A percentile compares a stretch with the other conserved stretches of the same genome.
Evolutionary conservation across 92 coral and sea anemone species (phyloP).

Genomic region (Bergia puertoricense): DNA sequence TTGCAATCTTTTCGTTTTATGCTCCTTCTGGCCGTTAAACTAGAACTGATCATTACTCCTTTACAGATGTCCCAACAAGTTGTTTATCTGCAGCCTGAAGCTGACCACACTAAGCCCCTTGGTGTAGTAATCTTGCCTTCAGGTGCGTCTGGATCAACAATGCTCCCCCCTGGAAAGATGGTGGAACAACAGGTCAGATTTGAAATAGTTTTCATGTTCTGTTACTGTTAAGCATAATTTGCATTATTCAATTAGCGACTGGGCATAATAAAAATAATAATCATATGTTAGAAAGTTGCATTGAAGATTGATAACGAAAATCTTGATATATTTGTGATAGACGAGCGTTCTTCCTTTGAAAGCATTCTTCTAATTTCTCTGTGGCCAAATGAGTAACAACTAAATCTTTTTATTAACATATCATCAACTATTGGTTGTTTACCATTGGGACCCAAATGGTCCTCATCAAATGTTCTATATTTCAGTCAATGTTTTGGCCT

Average conservation of each 20-base stretch:
- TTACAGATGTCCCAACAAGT: neutral
- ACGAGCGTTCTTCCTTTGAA: neutral
- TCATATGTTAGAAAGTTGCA: too few species aligned
- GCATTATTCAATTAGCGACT: too few species aligned
- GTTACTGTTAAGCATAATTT: too few species aligned
- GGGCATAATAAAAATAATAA: too few species aligned
- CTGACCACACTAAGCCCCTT: neutral
- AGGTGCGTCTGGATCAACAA: neutral
- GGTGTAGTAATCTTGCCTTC: neutral
- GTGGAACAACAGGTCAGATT: neutral
- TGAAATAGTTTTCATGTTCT: too few species aligned
- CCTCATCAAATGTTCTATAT: too few species aligned
- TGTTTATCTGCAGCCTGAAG: neutral
- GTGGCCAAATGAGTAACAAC: neutral
- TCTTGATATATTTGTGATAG: too few species aligned
- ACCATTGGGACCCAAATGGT: too few species aligned
- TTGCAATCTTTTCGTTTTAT: too few species aligned
- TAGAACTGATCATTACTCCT: neutral
- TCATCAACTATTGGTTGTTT: too few species aligned
- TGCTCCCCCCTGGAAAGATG: neutral
- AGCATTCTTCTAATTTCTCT: neutral
- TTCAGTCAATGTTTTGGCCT: too few species aligned
- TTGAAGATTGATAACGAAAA: neutral
- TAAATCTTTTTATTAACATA: too few species aligned
- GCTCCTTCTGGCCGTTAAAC: neutral